Base-by-base conservation (phyloP, 2,797 vertebrate genomes). In the Tenualosa thibaudeaui region DNA sequence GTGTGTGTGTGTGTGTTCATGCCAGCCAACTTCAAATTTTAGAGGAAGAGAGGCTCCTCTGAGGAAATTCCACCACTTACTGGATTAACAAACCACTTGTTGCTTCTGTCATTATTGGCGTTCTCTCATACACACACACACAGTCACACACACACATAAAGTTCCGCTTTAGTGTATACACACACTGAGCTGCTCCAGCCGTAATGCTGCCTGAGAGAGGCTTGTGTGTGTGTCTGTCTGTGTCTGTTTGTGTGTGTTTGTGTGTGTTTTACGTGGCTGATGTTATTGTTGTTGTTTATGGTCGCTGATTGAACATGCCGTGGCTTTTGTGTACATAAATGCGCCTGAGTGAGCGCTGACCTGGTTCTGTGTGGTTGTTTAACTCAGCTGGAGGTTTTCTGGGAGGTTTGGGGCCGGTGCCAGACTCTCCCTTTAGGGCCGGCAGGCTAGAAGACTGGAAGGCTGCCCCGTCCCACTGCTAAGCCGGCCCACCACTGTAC, bases 331-430 rank as follows among this genome's bases (percentile, higher is more conserved):
- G 68, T 83, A 49, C 43, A 54, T 82, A 81, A 71, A 71, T 84
- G 60, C 54, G 65, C 53, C 81, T 40, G 81, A n/a, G 10, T 83
- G 31, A 43, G 82, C 37, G n/a, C 31, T 37, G 24, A 46, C 71
- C 71, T 78, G 71, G 71, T 78, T 78, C 71, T 37, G 81, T 53
- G 37, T 54, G 81, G 19, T 83, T 90, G 60, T 86, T 82, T 87
- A 86, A 85, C 84, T 83, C 84, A 50, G 81, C 75, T 85, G 88
- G 85, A n/a, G 78, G 40, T 26, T 71, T 46, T 19, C 82, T 56
- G 83, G 46, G 85, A 75, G 87, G 82, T 84, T 89, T 86, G 71
- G 37, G 71, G 71, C 5, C 37, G 9, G 40, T 13, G 71, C 71
- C 71, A 78, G 71, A 43, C 17, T 43, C 13, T 40, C 71, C 40